phyloP scores from a whole-genome alignment of 2,888 invertebrate species.

The Pimpla rufipes region DNA sequence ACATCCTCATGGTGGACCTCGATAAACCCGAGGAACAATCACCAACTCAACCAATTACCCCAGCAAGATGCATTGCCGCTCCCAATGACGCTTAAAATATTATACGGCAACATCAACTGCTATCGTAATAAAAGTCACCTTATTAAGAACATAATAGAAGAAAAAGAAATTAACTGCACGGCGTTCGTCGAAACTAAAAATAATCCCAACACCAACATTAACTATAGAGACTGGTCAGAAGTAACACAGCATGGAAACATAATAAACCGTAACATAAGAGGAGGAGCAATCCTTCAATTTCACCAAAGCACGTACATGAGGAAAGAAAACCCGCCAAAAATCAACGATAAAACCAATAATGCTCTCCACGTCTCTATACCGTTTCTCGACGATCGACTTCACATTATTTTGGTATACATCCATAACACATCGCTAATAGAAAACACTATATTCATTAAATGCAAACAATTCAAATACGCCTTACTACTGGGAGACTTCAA shows the following conservation, averaged over 20 bases:
- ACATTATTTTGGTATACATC: too few relatives aligned
- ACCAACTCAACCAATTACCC: conserved; percentile 13
- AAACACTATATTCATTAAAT: too few relatives aligned
- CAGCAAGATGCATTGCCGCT: not conserved
- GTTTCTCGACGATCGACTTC: not conserved
- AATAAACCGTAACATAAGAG: conserved; percentile 24
- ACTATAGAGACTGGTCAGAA: conserved; percentile 19
- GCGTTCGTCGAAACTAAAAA: conserved; percentile 40
- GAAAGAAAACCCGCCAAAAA: conserved; percentile 24
- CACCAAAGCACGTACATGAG: conserved; percentile 4
- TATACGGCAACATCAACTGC: conserved; percentile 37
- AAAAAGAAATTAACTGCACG: conserved; percentile 23
- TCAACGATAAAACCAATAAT: too few relatives aligned
- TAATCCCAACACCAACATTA: not conserved
- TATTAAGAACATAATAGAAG: conserved; percentile 30
- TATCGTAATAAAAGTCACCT: conserved; percentile 28
- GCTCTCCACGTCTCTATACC: too few relatives aligned
- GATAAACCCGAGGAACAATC: not conserved
- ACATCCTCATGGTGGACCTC: conserved; percentile 13
- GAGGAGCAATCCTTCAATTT: conserved; percentile 16
- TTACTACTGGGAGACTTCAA: too few relatives aligned
- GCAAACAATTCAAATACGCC: too few relatives aligned
- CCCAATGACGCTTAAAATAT: conserved; percentile 13
- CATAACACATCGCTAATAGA: too few relatives aligned
- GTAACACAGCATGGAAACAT: conserved; percentile 2